Percentiles rank a stretch among this genome's conserved stretches.
phyloP scores from a whole-genome alignment of 2,113 vertebrate species.

The Rhipidura dahli region DNA sequence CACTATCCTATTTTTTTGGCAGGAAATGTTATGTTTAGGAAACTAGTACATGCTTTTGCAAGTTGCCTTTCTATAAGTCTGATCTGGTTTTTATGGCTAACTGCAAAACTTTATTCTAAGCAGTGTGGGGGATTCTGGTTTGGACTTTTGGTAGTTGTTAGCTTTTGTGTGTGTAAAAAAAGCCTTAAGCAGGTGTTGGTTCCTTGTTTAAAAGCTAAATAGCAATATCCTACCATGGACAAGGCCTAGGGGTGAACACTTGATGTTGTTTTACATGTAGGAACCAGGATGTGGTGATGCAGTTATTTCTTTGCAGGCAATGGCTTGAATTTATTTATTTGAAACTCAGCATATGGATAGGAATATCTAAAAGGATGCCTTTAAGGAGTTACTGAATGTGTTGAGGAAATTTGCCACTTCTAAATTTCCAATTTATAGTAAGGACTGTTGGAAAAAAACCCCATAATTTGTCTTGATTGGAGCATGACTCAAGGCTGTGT shows the following conservation, averaged over 20 bases:
- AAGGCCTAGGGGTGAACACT: neutral
- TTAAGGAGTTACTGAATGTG: neutral
- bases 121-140: neutral
- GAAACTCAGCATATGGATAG: neutral
- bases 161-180: neutral
- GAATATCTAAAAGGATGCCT: neutral
- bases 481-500: rapidly evolving
- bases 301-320: neutral
- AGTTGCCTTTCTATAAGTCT: neutral
- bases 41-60: neutral
- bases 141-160: neutral
- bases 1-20: neutral
- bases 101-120: neutral
- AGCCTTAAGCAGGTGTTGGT: neutral
- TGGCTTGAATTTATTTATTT: neutral
- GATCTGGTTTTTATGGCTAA: neutral
- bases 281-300: neutral
- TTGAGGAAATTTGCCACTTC: neutral
- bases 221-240: neutral
- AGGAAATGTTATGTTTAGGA: neutral
- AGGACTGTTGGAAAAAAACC: neutral
- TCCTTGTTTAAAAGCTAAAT: neutral
- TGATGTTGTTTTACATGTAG: rapidly evolving
- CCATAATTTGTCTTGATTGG: neutral
- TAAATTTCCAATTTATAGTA: neutral